Percentiles rank a stretch among this genome's conserved stretches.
Conservation (phyloP, 2,888 invertebrate species). For the Chaetogeoica ovagalla region DNA sequence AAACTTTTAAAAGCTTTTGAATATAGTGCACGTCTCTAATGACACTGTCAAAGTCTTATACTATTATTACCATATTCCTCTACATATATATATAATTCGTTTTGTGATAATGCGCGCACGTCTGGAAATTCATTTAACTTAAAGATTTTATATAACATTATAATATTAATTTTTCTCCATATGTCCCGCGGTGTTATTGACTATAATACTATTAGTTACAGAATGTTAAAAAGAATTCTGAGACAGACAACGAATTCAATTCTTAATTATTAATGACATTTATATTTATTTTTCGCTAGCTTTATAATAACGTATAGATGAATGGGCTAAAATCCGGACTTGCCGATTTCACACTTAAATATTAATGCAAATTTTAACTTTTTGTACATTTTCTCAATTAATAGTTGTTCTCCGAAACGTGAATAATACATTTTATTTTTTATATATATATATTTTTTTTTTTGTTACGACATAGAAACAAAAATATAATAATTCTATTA, state of each 20-base stretch:
- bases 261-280: not conserved
- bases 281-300: not conserved
- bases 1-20: slow-evolving; percentile 22
- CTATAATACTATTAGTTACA: no score
- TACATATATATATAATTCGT: not conserved
- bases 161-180: not conserved
- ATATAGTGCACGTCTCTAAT: not conserved
- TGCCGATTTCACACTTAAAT: not conserved
- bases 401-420: not conserved
- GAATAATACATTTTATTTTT: not conserved
- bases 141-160: not conserved
- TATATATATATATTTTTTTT: no score
- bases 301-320: not conserved
- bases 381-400: not conserved
- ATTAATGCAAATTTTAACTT: not conserved
- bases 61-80: not conserved
- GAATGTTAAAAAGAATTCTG: not conserved
- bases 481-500: not conserved
- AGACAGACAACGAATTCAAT: not conserved
- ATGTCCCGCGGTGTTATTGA: no score
- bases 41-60: not conserved
- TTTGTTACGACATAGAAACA: not conserved
- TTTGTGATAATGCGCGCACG: no score
- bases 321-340: not conserved
- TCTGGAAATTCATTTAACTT: not conserved